Conservation (phyloP, 1,140 invertebrate species). For the Leptestheria dahalacensis region DNA sequence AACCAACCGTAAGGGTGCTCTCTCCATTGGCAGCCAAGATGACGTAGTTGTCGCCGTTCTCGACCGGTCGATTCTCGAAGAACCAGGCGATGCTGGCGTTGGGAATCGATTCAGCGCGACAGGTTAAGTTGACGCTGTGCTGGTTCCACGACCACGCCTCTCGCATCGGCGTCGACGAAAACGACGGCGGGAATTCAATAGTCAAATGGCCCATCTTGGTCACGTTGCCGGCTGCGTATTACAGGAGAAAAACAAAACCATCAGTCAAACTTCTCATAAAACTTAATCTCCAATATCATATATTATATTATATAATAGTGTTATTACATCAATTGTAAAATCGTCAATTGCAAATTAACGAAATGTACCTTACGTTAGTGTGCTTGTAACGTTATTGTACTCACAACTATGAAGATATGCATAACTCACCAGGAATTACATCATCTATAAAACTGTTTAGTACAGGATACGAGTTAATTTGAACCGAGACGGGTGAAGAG, state of each 20-base stretch:
- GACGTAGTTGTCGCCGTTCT: slow-evolving; percentile 35
- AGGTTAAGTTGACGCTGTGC: slow-evolving; percentile 65
- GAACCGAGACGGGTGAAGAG: too few relatives aligned
- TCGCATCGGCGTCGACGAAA: slow-evolving; percentile 46
- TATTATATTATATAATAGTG: too few relatives aligned
- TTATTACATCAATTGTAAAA: too few relatives aligned
- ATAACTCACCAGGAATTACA: too few relatives aligned
- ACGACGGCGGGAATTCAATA: slow-evolving; percentile 64
- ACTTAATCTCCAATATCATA: not conserved
- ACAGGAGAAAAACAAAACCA: not conserved
- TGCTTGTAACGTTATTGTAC: too few relatives aligned
- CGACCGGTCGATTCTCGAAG: slow-evolving; percentile 31
- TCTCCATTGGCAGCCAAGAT: slow-evolving; percentile 43
- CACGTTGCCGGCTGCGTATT: slow-evolving; percentile 14
- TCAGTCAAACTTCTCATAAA: not conserved
- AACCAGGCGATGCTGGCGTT: slow-evolving; percentile 81
- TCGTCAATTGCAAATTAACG: too few relatives aligned
- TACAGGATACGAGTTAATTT: too few relatives aligned
- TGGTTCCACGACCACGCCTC: slow-evolving; percentile 66
- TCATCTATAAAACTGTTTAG: too few relatives aligned
- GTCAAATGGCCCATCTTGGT: slow-evolving; percentile 50
- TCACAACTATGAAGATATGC: too few relatives aligned
- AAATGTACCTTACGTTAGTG: too few relatives aligned
- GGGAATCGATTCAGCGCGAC: slow-evolving; percentile 74
- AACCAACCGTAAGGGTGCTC: slow-evolving; percentile 42